Evolutionary conservation across 2,888 invertebrate genomes (phyloP).

Genomic region (Nomada ruficornis): DNA sequence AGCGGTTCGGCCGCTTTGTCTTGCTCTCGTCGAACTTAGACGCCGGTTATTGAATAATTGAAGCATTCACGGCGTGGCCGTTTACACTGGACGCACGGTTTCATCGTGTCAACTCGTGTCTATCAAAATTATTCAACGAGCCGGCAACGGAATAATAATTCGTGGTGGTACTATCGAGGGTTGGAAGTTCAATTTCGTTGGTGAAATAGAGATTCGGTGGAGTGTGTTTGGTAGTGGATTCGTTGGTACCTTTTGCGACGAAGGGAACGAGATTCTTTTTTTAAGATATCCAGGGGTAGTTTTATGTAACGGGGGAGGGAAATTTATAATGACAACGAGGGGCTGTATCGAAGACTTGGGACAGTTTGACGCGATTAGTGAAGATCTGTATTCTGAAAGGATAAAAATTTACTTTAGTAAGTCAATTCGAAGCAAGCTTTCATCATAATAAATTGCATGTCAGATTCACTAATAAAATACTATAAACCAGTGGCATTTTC

Average conservation of each 20-base stretch:
- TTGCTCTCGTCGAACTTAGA: slow-evolving; percentile 23
- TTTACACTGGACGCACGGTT: slow-evolving; percentile 1
- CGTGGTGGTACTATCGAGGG: not conserved
- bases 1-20: slow-evolving; percentile 7
- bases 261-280: too few species aligned
- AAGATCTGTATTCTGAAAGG: too few species aligned
- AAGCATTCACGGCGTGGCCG: slow-evolving; percentile 10
- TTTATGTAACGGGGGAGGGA: not conserved
- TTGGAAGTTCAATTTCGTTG: not conserved
- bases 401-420: too few species aligned
- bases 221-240: not conserved
- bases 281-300: not conserved
- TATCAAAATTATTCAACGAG: slow-evolving; percentile 38
- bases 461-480: too few species aligned
- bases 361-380: too few species aligned
- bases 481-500: too few species aligned
- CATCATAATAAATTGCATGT: too few species aligned
- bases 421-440: too few species aligned
- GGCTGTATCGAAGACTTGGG: too few species aligned
- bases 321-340: not conserved
- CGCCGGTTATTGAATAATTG: slow-evolving; percentile 44
- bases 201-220: not conserved
- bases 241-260: too few species aligned
- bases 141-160: slow-evolving; percentile 25
- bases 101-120: not conserved